Conservation (phyloP, 2,113 vertebrate genomes). For the Megaceryle maxima region DNA sequence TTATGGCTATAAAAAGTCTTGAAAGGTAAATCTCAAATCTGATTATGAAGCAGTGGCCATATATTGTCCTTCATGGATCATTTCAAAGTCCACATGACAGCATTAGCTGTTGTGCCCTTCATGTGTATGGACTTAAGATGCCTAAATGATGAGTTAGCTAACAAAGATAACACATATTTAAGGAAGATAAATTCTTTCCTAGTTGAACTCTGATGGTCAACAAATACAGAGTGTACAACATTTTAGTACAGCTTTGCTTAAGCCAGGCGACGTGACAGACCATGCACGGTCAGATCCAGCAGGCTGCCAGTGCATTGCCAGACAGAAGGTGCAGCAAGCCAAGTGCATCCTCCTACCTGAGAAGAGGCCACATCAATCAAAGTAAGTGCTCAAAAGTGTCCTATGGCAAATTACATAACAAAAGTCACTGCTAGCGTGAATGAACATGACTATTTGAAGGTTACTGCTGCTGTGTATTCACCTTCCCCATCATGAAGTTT, state of each 20-base stretch:
- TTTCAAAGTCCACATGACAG: conserved; percentile 8
- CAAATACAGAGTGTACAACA: conserved; percentile 1
- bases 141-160: conserved; percentile 59
- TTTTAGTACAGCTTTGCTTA: not conserved
- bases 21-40: conserved; percentile 5
- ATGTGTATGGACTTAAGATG: conserved; percentile 27
- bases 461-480: not conserved
- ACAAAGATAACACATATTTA: conserved; percentile 69
- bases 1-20: not conserved
- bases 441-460: not conserved
- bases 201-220: conserved; percentile 44
- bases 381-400: not conserved
- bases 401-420: not conserved
- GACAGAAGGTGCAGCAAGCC: not conserved
- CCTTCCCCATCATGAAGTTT: not conserved
- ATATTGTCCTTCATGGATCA: conserved; percentile 20
- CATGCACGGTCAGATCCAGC: not conserved
- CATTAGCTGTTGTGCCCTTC: conserved; percentile 25
- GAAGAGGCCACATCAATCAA: not conserved
- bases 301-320: not conserved
- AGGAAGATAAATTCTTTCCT: conserved; percentile 57
- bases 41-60: not conserved
- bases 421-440: not conserved
- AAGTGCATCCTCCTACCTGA: not conserved
- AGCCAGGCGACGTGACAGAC: conserved; percentile 22